These are phyloP conservation scores for Kryptolebias marmoratus DNA, from an alignment of 2,113 vertebrate species.

Conservation along the genomic window DNA sequence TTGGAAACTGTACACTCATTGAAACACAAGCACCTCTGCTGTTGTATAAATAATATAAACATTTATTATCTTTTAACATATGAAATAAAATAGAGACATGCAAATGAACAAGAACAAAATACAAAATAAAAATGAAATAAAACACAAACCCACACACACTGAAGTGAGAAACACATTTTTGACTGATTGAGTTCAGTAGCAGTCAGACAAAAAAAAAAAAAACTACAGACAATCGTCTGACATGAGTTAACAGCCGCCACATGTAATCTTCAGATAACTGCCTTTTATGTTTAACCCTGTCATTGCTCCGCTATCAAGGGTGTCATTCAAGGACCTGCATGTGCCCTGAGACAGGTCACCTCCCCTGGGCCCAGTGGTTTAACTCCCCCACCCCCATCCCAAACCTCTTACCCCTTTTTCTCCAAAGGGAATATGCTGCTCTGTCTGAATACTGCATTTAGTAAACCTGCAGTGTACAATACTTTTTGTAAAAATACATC, in stretches of 20 bases:
- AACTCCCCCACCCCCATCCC: background rate
- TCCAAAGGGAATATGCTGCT: background rate
- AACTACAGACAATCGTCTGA: slow-evolving; percentile 9
- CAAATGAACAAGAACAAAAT: background rate
- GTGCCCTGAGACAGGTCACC: slow-evolving; percentile 37
- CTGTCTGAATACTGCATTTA: background rate
- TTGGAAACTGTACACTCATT: background rate
- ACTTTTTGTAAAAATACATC: background rate
- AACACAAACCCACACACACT: background rate
- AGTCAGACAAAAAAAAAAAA: slow-evolving; percentile 12
- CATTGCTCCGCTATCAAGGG: slow-evolving; percentile 41
- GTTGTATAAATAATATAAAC: too few relatives aligned
- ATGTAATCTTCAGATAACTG: slow-evolving; percentile 53
- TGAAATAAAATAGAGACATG: background rate
- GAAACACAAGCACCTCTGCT: background rate
- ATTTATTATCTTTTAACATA: too few relatives aligned
- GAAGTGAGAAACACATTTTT: background rate
- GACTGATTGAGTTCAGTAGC: background rate
- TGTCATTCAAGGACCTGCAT: slow-evolving; percentile 44
- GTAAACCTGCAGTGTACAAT: background rate
- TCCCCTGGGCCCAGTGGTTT: slow-evolving; percentile 42
- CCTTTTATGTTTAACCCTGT: slow-evolving; percentile 63
- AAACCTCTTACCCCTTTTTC: background rate
- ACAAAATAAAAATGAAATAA: too few relatives aligned
- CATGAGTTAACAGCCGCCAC: slow-evolving; percentile 12